Evolutionary conservation across 2,888 invertebrate genomes (phyloP).

Genomic region (Empis livida): DNA sequence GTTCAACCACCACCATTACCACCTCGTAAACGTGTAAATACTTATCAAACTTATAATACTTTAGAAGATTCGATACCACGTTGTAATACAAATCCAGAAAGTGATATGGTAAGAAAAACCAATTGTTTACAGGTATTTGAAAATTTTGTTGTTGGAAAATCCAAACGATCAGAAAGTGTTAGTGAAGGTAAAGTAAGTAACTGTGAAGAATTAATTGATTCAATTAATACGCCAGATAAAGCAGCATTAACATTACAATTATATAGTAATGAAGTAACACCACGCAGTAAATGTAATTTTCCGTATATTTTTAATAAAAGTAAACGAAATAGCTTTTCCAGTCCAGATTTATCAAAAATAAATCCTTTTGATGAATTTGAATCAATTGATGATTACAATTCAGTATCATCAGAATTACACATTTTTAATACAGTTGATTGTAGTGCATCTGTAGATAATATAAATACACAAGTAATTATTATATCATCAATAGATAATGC

Average conservation of each 20-base stretch:
- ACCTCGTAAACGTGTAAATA: conserved; percentile 31
- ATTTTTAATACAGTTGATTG: conserved; percentile 19
- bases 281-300: background rate
- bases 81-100: conserved; percentile 33
- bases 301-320: background rate
- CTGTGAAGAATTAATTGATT: conserved; percentile 13
- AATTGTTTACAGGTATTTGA: conserved; percentile 24
- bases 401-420: conserved; percentile 20
- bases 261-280: background rate
- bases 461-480: background rate
- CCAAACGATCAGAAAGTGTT: conserved; percentile 22
- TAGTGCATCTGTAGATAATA: conserved; percentile 11
- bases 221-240: background rate
- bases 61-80: conserved; percentile 24
- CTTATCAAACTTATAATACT: conserved; percentile 21
- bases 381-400: conserved; percentile 14
- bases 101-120: conserved; percentile 30
- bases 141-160: conserved; percentile 23
- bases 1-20: conserved; percentile 22
- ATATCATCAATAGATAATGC: background rate
- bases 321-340: conserved; percentile 35
- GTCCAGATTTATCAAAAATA: conserved; percentile 32
- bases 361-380: conserved; percentile 23
- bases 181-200: conserved; percentile 21
- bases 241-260: background rate